These are phyloP conservation scores for Anticlea derivata DNA, from an alignment of 2,888 invertebrate genomes.

Conservation along the genomic window DNA sequence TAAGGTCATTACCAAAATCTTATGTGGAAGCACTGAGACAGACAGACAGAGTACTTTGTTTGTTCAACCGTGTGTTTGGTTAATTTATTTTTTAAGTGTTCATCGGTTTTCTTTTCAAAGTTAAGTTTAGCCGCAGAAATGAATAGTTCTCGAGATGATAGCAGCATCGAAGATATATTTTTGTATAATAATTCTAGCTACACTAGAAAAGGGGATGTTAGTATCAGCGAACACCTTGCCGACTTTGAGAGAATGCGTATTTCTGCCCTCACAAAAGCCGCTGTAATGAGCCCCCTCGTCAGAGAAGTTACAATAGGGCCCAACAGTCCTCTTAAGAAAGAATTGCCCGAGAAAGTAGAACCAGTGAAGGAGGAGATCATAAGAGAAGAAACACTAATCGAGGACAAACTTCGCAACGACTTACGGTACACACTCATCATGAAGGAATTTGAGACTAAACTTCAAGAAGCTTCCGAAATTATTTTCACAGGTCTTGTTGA, in stretches of 20 bases:
- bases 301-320: constrained; percentile 75
- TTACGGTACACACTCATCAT: constrained; percentile 62
- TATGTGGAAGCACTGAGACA: too few relatives aligned
- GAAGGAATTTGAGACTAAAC: constrained; percentile 60
- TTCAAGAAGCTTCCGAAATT: constrained; percentile 57
- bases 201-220: constrained; percentile 51
- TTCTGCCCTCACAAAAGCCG: constrained; percentile 84
- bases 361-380: constrained; percentile 36
- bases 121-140: constrained; percentile 35
- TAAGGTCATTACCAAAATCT: too few relatives aligned
- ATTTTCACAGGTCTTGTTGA: constrained; percentile 63
- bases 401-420: constrained; percentile 65
- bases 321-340: constrained; percentile 50
- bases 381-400: constrained; percentile 53
- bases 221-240: constrained; percentile 58
- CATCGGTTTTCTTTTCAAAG: too few relatives aligned
- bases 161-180: constrained; percentile 44
- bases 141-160: constrained; percentile 42
- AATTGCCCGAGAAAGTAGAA: constrained; percentile 30
- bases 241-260: constrained; percentile 81
- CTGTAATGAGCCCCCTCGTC: constrained; percentile 75
- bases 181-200: constrained; percentile 40
- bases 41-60: too few relatives aligned
- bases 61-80: too few relatives aligned
- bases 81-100: too few relatives aligned